phyloP scores from a whole-genome alignment of 2,113 vertebrate genomes.

The Syrmaticus mikado region DNA sequence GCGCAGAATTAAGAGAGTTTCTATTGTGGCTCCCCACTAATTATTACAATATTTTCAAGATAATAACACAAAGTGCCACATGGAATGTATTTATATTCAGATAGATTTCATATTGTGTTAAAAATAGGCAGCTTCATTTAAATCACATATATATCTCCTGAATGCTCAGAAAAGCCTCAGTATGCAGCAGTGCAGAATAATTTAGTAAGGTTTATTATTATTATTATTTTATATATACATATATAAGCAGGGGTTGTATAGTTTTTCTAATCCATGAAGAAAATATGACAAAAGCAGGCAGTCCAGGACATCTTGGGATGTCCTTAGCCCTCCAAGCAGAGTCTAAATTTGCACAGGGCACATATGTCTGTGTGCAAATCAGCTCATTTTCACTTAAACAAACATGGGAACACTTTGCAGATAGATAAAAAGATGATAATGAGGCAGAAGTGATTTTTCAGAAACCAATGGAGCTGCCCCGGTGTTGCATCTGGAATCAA shows the following conservation, averaged over 20 bases:
- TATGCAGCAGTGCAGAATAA: slow-evolving; percentile 38
- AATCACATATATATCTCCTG: slow-evolving; percentile 37
- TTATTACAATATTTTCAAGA: slow-evolving; percentile 69
- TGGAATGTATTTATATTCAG: slow-evolving; percentile 65
- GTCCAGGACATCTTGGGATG: not conserved
- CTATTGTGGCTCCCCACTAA: slow-evolving; percentile 50
- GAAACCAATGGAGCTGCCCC: not conserved
- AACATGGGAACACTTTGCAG: not conserved
- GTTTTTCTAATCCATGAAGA: slow-evolving; percentile 51
- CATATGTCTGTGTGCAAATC: not conserved
- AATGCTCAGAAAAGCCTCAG: slow-evolving; percentile 3
- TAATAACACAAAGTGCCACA: slow-evolving; percentile 27
- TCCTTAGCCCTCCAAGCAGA: not conserved
- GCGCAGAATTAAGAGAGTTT: slow-evolving; percentile 60
- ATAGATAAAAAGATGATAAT: not conserved
- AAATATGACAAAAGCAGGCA: slow-evolving; percentile 37
- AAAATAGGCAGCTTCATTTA: slow-evolving; percentile 57
- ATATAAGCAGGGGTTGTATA: not conserved
- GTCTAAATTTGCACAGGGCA: slow-evolving; percentile 2
- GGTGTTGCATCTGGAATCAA: not conserved
- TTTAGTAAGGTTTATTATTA: not conserved
- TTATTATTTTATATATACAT: not conserved
- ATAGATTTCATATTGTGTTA: slow-evolving; percentile 61
- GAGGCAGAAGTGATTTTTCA: not conserved
- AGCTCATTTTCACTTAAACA: slow-evolving; percentile 40